Evolutionary conservation across 2,888 invertebrate species (phyloP).

Genomic region (Drosophila ustulata): DNA sequence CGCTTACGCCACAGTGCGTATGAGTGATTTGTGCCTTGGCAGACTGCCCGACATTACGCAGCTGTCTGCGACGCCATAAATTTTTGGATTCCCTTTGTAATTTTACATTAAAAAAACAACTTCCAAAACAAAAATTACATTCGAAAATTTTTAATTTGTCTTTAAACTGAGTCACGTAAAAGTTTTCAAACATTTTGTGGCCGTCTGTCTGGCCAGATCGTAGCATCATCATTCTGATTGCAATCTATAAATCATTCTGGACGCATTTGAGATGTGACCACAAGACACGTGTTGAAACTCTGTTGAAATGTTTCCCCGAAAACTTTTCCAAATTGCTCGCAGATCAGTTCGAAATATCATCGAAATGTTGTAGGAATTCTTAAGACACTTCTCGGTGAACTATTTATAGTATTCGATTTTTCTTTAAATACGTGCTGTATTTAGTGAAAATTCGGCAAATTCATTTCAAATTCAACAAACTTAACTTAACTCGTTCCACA

Average conservation of each 20-base stretch:
- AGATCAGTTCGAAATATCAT: neutral
- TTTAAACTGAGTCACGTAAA: conserved; percentile 47
- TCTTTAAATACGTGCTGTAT: neutral
- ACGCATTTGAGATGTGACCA: conserved; percentile 21
- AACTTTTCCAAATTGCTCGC: conserved; percentile 8
- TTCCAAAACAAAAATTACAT: conserved; percentile 12
- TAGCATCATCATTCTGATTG: conserved; percentile 22
- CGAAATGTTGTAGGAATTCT: conserved; percentile 4
- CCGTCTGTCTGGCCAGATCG: neutral
- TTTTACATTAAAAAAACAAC: conserved; percentile 49
- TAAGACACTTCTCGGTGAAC: neutral
- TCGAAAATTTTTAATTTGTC: conserved; percentile 28
- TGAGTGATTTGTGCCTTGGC: conserved; percentile 74
- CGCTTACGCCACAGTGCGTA: conserved; percentile 72
- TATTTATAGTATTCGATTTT: neutral
- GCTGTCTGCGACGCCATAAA: conserved; percentile 64
- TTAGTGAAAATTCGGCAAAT: neutral
- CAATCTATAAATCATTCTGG: conserved; percentile 51
- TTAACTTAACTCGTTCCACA: no score
- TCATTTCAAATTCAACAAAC: neutral
- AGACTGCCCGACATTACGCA: conserved; percentile 78
- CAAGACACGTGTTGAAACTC: conserved; percentile 41
- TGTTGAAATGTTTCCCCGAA: conserved; percentile 16
- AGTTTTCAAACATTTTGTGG: conserved; percentile 20
- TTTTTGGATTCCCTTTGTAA: conserved; percentile 50